A percentile compares a stretch with the other conserved stretches of the same genome.
phyloP scores from a whole-genome alignment of 2,113 vertebrate genomes.

The Stegastes partitus region DNA sequence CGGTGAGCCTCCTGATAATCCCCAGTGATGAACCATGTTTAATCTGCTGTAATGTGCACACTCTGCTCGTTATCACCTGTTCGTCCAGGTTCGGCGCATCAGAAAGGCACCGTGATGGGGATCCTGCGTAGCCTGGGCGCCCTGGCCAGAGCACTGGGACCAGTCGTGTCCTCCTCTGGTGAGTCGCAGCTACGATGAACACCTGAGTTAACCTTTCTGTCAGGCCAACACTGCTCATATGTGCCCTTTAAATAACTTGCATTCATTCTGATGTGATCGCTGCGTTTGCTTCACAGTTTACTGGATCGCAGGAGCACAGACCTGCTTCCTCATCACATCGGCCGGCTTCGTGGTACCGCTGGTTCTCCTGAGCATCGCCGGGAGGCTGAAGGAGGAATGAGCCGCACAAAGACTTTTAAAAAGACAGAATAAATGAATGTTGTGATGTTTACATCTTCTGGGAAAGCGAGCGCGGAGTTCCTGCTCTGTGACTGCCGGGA shows the following conservation, averaged over 20 bases:
- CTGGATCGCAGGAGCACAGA: conserved; percentile 91
- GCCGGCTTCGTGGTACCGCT: conserved; percentile 90
- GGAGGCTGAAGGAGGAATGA: conserved; percentile 77
- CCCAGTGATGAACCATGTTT: background rate
- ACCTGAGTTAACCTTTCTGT: no score
- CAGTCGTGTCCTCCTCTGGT: conserved; percentile 90
- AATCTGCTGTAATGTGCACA: background rate
- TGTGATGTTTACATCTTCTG: conserved; percentile 53
- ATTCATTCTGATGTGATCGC: background rate
- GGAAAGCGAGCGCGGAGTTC: conserved; percentile 29
- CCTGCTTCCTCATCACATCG: conserved; percentile 88
- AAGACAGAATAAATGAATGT: conserved; percentile 10
- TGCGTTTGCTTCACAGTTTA: conserved; percentile 87
- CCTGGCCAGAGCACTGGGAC: conserved; percentile 92
- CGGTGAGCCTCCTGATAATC: conserved; percentile 82
- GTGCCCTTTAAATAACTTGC: background rate
- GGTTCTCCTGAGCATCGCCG: conserved; percentile 78
- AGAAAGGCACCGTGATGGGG: conserved; percentile 96
- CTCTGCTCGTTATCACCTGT: conserved; percentile 1
- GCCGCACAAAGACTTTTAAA: background rate
- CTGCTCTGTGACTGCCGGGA: background rate
- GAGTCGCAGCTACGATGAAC: no score
- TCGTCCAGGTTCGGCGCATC: conserved; percentile 87
- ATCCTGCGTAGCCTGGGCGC: conserved; percentile 94
- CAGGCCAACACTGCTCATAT: no score